These are phyloP conservation scores for Hydropsyche tenuis DNA, from an alignment of 1,140 invertebrate genomes.

Conservation along the genomic window DNA sequence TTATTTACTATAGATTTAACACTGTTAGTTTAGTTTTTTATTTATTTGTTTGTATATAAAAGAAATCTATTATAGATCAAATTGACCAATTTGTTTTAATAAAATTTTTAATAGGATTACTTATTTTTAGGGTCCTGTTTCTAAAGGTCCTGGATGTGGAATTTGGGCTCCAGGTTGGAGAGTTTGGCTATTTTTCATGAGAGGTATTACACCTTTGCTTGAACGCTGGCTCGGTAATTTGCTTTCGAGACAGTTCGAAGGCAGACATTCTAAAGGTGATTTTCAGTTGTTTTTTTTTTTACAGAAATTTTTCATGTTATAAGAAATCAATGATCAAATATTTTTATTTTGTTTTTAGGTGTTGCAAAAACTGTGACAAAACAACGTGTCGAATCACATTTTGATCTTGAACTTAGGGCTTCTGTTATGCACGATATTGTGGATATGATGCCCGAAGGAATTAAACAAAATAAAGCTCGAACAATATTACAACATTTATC, in stretches of 20 bases:
- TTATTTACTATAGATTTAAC: conserved; percentile 99
- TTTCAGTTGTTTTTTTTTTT: conserved; percentile 36
- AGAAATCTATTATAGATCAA: conserved; percentile 25
- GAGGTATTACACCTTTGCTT: conserved; percentile 96
- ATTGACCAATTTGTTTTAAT: conserved; percentile 30
- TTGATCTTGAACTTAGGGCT: conserved; percentile 96
- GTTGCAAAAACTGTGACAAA: conserved; percentile 99
- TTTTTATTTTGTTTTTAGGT: conserved; percentile 52
- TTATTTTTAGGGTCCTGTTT: conserved; percentile 84
- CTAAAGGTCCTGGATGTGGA: conserved; percentile 98
- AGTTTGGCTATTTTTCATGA: conserved; percentile 99
- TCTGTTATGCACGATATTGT: conserved; percentile 99
- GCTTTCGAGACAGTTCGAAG: conserved; percentile 97
- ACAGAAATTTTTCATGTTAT: conserved; percentile 51
- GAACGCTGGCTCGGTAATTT: conserved; percentile 99
- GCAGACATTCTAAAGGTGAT: conserved; percentile 91
- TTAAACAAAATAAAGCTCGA: conserved; percentile 99
- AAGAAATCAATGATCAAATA: conserved; percentile 45
- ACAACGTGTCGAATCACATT: conserved; percentile 98
- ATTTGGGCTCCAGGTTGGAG: conserved; percentile 99
- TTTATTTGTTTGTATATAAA: not conserved
- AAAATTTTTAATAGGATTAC: conserved; percentile 35
- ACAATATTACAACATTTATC: conserved; percentile 99
- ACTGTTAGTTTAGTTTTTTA: conserved; percentile 71
- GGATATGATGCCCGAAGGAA: conserved; percentile 99